Evolutionary conservation across 2,113 vertebrate species (phyloP), one percentile per base, ranked within the genome.

Genomic region (Paratilapia polleni): DNA sequence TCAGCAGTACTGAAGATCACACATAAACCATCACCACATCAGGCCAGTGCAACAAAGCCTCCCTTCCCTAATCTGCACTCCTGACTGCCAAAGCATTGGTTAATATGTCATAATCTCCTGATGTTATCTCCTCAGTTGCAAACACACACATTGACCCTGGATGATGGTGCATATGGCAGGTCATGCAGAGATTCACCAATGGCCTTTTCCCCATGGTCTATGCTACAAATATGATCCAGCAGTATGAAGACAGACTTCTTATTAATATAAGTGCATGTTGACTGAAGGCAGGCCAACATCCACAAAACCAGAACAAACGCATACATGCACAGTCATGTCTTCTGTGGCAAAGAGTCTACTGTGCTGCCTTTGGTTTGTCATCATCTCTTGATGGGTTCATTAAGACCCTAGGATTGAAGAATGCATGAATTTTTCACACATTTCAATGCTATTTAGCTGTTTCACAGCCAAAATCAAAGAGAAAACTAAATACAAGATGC

Each of bases 101-200:
- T 91, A 90, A 87, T 89, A 88, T 82, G 77, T 77, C 63, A 28
- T 91, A 89, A 93, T 91, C 87, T 83, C 61, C 70, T 80, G 58
- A 80, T 88, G 81, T 82, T 88, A 84, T 91, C 89, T 78, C 60
- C 78, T 88, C 19, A 80, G 56, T 58, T 64, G 64, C 78, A 80
- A 62, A 91, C 62, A 78, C 77, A 75, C 80, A 83, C 63, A 78
- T 52, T 88, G 79, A 85, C 81, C 80, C 70, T 8, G 59, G 34
- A 77, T 89, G 76, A 66, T 60, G 64, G 58, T 79, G 89, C 34
- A 13, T 36, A 77, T 73, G 22, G 38, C 31, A 89, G 80, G 83
- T 89, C 84, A 84, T 56, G 58, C 75, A 34, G 66, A 93, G 63
- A 82, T 88, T 85, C 70, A 81, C 31, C 26, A 31, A 57, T 8